Evolutionary conservation across 1,140 invertebrate genomes (phyloP).

Genomic region (Anastrepha ludens): DNA sequence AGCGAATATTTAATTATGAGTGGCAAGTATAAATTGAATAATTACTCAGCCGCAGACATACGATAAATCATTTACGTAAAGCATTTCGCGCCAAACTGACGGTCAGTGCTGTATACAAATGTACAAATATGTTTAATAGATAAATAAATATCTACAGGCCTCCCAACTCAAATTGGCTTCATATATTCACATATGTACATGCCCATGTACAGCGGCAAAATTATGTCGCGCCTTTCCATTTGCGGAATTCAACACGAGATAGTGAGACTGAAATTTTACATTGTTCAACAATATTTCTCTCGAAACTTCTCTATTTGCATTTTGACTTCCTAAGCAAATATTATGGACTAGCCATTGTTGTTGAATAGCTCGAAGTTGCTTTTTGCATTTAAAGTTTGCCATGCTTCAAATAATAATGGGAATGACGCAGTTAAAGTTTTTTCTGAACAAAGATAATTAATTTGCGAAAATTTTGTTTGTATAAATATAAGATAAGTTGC

Average conservation of each 20-base stretch:
- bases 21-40: slow-evolving; percentile 9
- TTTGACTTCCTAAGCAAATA: background rate
- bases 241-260: slow-evolving; percentile 25
- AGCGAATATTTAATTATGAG: slow-evolving; percentile 9
- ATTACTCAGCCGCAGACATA: background rate
- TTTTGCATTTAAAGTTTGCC: no score
- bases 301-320: slow-evolving; percentile 1
- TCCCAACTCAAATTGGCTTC: background rate
- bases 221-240: slow-evolving; percentile 1
- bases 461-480: no score
- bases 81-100: background rate
- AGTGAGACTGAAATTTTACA: slow-evolving; percentile 33
- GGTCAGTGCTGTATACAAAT: background rate
- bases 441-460: no score
- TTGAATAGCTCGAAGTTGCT: no score
- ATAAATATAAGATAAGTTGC: no score
- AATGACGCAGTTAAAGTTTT: no score
- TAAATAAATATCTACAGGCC: background rate
- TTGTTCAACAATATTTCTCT: background rate
- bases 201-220: background rate
- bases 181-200: background rate
- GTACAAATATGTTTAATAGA: background rate
- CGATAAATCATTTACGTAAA: background rate
- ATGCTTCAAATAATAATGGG: no score
- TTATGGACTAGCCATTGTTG: background rate